Percentiles rank a stretch among this genome's conserved stretches.
phyloP scores from a whole-genome alignment of 2,113 vertebrate genomes.

The Lontra canadensis region DNA sequence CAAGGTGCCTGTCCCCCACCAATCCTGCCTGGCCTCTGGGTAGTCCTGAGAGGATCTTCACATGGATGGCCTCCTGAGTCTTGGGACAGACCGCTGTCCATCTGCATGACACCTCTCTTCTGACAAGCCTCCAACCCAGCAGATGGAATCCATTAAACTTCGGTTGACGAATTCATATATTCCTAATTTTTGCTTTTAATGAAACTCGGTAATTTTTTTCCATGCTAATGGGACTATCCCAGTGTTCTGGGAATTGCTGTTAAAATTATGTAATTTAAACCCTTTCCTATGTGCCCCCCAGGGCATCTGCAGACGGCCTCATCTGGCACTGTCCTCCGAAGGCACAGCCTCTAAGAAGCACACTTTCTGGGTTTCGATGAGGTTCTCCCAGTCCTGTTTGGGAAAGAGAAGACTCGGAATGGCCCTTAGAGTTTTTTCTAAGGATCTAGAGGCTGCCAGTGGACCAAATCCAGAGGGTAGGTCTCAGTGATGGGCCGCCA shows the following conservation, averaged over 20 bases:
- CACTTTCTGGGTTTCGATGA: neutral
- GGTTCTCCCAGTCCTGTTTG: neutral
- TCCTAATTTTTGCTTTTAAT: conserved; percentile 37
- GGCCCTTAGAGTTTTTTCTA: neutral
- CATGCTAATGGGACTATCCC: neutral
- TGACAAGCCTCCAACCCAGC: neutral
- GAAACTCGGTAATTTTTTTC: neutral
- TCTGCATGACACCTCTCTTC: neutral
- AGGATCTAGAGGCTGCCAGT: neutral
- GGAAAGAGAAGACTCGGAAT: neutral
- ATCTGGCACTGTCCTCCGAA: neutral
- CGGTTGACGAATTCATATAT: neutral
- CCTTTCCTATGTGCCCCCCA: neutral
- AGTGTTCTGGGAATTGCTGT: neutral
- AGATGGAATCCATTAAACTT: neutral
- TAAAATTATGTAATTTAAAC: neutral
- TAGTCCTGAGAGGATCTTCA: neutral
- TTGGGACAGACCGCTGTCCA: neutral
- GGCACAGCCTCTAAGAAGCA: neutral
- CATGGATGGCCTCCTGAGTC: neutral
- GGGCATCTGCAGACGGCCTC: neutral
- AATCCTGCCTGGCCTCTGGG: neutral
- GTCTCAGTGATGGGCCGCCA: no score
- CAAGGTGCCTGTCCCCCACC: neutral
- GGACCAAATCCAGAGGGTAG: neutral